Evolutionary conservation across 2,888 invertebrate genomes (phyloP).

Genomic region (Falcaria lacertinaria): DNA sequence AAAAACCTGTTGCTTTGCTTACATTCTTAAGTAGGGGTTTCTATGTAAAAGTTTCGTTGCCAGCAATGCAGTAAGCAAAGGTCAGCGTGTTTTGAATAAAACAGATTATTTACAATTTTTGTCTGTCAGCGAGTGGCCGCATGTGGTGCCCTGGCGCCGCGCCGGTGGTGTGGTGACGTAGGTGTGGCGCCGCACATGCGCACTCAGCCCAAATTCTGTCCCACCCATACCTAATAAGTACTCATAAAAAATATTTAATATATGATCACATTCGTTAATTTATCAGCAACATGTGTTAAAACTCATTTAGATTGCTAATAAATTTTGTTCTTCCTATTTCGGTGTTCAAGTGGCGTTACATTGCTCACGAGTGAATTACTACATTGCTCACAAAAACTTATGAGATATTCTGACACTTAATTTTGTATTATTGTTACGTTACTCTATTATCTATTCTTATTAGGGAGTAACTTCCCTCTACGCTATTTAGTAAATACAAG

Average conservation of each 20-base stretch:
- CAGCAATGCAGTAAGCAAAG: slow-evolving; percentile 29
- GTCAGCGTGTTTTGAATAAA: slow-evolving; percentile 48
- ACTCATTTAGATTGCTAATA: not conserved
- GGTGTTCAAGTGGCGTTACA: not conserved
- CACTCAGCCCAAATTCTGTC: slow-evolving; percentile 39
- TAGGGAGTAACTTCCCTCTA: too few species aligned
- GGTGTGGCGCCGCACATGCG: slow-evolving; percentile 40
- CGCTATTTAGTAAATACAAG: too few species aligned
- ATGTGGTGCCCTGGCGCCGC: slow-evolving; percentile 50
- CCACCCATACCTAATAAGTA: slow-evolving; percentile 22
- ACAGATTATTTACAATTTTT: slow-evolving; percentile 36
- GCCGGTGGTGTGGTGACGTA: slow-evolving; percentile 47
- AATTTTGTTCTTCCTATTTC: not conserved
- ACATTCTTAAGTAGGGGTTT: too few species aligned
- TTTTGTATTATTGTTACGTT: too few species aligned
- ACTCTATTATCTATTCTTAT: too few species aligned
- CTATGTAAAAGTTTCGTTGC: slow-evolving; percentile 15
- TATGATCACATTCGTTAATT: slow-evolving; percentile 9
- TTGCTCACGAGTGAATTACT: too few species aligned
- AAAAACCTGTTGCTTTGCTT: slow-evolving; percentile 7
- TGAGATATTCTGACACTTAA: too few species aligned
- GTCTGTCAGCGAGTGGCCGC: slow-evolving; percentile 44
- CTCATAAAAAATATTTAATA: slow-evolving; percentile 21
- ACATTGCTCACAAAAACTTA: too few species aligned
- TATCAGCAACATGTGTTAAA: slow-evolving; percentile 3